phyloP scores from a whole-genome alignment of 2,797 vertebrate species.

The Pelobates cultripes region DNA sequence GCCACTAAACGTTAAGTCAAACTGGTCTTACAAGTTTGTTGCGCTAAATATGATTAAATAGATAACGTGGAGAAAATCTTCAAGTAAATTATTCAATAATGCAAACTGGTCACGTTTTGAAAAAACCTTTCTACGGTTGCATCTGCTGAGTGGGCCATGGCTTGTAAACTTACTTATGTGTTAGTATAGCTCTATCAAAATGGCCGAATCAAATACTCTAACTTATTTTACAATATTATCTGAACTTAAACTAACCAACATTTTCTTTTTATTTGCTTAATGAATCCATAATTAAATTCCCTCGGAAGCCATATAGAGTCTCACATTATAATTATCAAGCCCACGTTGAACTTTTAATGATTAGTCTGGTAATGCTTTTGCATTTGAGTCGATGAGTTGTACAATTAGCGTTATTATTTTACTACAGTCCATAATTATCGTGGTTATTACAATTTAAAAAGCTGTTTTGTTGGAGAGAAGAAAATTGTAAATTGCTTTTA shows the following conservation, averaged over 20 bases:
- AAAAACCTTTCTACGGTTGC: too few species aligned
- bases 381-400: constrained; percentile 46
- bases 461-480: constrained; percentile 22
- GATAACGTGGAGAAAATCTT: too few species aligned
- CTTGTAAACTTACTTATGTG: too few species aligned
- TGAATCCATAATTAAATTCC: constrained; percentile 44
- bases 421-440: constrained; percentile 34
- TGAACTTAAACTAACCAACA: constrained; percentile 26
- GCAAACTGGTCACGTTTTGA: too few species aligned
- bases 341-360: constrained; percentile 42
- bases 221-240: constrained; percentile 8
- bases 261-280: constrained; percentile 19
- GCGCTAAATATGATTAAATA: too few species aligned
- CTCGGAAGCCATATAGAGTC: constrained; percentile 31
- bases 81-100: too few species aligned
- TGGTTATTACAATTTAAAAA: constrained; percentile 40
- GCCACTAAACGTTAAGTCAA: too few species aligned
- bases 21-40: too few species aligned
- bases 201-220: too few species aligned
- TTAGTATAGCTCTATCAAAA: too few species aligned
- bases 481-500: constrained; percentile 49
- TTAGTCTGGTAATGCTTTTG: constrained; percentile 37
- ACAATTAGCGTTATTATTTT: constrained; percentile 43
- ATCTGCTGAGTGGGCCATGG: too few species aligned
- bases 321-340: constrained; percentile 37